A percentile compares a stretch with the other conserved stretches of the same genome.
Evolutionary conservation across 2,113 vertebrate species (phyloP).

Genomic region (Proterorhinus semilunaris): DNA sequence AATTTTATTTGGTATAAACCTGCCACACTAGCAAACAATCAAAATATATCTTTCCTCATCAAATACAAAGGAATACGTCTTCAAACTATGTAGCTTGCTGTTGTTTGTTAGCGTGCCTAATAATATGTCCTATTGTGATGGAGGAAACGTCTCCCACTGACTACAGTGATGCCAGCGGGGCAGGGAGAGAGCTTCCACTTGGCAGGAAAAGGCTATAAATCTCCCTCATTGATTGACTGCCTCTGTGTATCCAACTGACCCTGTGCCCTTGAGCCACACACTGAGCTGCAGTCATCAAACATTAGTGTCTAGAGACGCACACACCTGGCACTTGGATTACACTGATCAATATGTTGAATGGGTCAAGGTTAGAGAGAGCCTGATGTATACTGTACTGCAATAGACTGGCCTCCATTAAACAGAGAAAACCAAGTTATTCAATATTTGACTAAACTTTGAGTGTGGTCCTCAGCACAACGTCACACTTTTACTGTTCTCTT

Average conservation of each 20-base stretch:
- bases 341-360: constrained; percentile 64
- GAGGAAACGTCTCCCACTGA: constrained; percentile 5
- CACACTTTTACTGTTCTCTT: too few relatives aligned
- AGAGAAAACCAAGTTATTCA: neutral
- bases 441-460: too few relatives aligned
- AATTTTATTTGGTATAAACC: too few relatives aligned
- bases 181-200: constrained; percentile 57
- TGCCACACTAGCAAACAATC: too few relatives aligned
- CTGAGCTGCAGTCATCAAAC: constrained; percentile 29
- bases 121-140: neutral
- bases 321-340: constrained; percentile 53
- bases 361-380: constrained; percentile 58
- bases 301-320: constrained; percentile 16
- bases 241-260: constrained; percentile 49
- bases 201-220: constrained; percentile 65
- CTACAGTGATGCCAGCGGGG: constrained; percentile 33
- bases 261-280: constrained; percentile 62
- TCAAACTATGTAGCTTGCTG: neutral
- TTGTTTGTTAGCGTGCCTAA: neutral
- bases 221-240: constrained; percentile 61
- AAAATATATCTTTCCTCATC: too few relatives aligned
- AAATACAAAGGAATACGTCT: too few relatives aligned
- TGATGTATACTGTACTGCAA: constrained; percentile 9
- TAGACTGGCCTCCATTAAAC: constrained; percentile 40
- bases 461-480: too few relatives aligned